phyloP scores from a whole-genome alignment of 2,113 vertebrate species.

The Varanus salvator region DNA sequence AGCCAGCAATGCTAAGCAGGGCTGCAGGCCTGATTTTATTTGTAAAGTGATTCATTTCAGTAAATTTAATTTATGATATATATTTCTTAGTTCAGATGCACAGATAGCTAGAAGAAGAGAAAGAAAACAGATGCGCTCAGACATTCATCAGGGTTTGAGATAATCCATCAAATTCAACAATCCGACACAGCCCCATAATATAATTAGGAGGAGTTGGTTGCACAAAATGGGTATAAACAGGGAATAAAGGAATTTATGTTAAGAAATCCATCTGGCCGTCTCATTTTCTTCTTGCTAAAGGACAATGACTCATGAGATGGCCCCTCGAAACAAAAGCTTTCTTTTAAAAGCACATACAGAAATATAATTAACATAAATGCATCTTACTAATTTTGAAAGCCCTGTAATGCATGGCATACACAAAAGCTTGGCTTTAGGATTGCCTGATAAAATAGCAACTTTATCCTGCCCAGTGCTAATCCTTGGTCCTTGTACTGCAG shows the following conservation, averaged over 20 bases:
- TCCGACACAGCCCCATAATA: conserved; percentile 53
- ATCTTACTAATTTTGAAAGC: background rate
- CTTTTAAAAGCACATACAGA: conserved; percentile 22
- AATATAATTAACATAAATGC: conserved; percentile 32
- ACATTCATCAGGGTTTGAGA: conserved; percentile 65
- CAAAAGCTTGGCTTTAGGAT: background rate
- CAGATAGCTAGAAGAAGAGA: conserved; percentile 80
- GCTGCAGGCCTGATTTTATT: conserved; percentile 82
- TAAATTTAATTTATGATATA: conserved; percentile 81
- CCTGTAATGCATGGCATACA: background rate
- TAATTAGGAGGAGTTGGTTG: conserved; percentile 57
- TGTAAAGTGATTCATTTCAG: conserved; percentile 82
- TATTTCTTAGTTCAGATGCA: conserved; percentile 76
- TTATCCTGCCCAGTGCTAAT: conserved; percentile 73
- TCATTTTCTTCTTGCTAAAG: conserved; percentile 26
- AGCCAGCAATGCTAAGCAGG: conserved; percentile 81
- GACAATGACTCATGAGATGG: conserved; percentile 49
- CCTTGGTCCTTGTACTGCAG: conserved; percentile 77
- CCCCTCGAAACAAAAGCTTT: conserved; percentile 37
- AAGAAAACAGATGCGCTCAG: conserved; percentile 78
- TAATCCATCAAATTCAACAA: conserved; percentile 63
- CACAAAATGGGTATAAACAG: conserved; percentile 47
- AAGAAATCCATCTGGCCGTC: conserved; percentile 50
- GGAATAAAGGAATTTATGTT: conserved; percentile 64
- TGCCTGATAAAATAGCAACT: conserved; percentile 63